phyloP scores from a whole-genome alignment of 1,140 invertebrate species.

The Eurosta solidaginis region DNA sequence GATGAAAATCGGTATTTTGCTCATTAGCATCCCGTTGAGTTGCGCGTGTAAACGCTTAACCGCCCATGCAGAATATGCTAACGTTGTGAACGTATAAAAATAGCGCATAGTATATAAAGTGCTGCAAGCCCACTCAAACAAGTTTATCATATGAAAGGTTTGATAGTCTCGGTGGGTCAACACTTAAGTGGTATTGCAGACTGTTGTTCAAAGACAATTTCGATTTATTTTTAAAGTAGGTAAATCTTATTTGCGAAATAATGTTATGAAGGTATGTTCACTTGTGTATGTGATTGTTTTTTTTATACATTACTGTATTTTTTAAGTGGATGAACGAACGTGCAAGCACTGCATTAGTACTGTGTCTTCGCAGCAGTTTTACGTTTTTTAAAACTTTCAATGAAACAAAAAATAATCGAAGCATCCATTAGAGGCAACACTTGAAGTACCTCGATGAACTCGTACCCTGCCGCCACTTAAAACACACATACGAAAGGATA shows the following conservation, averaged over 20 bases:
- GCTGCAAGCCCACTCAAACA: not conserved
- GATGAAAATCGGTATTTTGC: conserved; percentile 43
- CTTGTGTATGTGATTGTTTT: not conserved
- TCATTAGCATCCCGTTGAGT: conserved; percentile 46
- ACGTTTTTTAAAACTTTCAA: not conserved
- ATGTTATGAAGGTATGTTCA: no score
- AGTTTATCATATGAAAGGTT: no score
- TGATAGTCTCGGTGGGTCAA: no score
- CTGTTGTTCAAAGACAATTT: no score
- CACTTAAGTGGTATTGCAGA: no score
- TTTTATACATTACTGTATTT: not conserved
- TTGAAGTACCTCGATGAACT: conserved; percentile 14
- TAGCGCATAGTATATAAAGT: not conserved
- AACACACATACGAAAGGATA: not conserved
- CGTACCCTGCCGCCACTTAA: not conserved
- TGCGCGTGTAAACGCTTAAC: conserved; percentile 37
- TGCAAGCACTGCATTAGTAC: not conserved
- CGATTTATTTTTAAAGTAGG: no score
- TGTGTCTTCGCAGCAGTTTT: not conserved
- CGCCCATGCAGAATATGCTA: conserved; percentile 12
- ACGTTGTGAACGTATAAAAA: not conserved
- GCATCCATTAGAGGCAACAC: conserved; percentile 20
- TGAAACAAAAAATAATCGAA: not conserved
- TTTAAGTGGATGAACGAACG: not conserved
- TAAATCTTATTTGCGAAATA: no score